These are phyloP conservation scores for Ploceus nigricollis DNA, from an alignment of 2,113 vertebrate genomes.

Conservation along the genomic window DNA sequence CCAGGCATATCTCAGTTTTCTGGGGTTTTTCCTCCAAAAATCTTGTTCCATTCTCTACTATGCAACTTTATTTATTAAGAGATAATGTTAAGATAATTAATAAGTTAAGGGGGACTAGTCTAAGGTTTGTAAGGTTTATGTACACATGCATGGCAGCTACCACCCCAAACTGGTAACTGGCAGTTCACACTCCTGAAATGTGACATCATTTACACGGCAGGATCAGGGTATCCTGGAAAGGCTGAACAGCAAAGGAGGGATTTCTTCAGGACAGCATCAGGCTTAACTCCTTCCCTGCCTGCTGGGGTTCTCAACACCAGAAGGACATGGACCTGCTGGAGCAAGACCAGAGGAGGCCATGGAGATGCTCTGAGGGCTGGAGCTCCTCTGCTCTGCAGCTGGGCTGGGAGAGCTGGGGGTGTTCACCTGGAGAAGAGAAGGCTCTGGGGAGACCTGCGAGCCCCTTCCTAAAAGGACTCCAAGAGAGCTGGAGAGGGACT, in stretches of 20 bases:
- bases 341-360: neutral
- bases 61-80: neutral
- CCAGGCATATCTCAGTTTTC: neutral
- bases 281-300: neutral
- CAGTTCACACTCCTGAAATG: neutral
- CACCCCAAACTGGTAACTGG: neutral
- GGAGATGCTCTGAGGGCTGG: neutral
- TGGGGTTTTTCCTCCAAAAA: neutral
- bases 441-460: neutral
- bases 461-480: neutral
- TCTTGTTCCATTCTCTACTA: neutral
- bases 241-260: neutral
- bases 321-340: neutral
- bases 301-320: neutral
- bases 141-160: neutral
- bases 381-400: neutral
- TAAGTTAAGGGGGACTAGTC: neutral
- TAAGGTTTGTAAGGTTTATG: neutral
- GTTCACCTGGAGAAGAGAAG: neutral
- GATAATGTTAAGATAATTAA: neutral
- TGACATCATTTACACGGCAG: fast-evolving
- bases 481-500: neutral
- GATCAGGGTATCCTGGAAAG: neutral
- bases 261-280: neutral
- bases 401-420: neutral